A percentile compares a stretch with the other conserved stretches of the same genome.
Conservation (phyloP, 1,140 invertebrate genomes). For the Drosophila ogumai region DNA sequence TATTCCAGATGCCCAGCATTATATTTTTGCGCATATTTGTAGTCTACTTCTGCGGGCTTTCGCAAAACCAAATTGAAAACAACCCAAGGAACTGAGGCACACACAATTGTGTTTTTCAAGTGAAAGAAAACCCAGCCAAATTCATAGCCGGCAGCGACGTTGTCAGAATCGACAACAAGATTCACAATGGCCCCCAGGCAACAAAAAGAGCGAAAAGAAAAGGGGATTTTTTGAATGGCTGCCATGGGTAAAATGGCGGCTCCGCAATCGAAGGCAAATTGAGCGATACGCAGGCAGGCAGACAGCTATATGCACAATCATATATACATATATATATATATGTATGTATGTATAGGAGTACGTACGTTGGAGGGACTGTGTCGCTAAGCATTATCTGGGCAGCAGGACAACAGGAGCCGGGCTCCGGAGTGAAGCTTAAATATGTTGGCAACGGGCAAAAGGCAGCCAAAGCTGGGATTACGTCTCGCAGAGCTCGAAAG, state of each 20-base stretch:
- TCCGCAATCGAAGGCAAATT: conserved; percentile 50
- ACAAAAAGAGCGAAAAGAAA: conserved; percentile 31
- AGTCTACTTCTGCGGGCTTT: conserved; percentile 29
- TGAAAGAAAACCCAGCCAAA: conserved; percentile 34
- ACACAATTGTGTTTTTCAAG: conserved; percentile 26
- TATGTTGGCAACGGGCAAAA: conserved; percentile 42
- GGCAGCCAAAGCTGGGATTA: conserved; percentile 52
- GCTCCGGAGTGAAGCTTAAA: conserved; percentile 25
- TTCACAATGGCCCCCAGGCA: conserved; percentile 23
- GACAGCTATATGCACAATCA: conserved; percentile 21
- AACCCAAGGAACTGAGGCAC: conserved; percentile 11
- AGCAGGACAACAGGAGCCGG: conserved; percentile 15
- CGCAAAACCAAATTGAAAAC: conserved; percentile 3
- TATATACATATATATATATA: conserved; percentile 2
- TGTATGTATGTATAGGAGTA: neutral
- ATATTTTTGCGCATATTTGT: conserved; percentile 15
- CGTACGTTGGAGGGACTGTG: conserved; percentile 17
- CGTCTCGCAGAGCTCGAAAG: conserved; percentile 26
- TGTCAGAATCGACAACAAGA: conserved; percentile 46
- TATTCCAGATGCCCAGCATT: conserved; percentile 1
- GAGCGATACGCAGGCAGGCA: conserved; percentile 43
- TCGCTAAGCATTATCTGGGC: conserved; percentile 47
- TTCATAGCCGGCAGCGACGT: conserved; percentile 36
- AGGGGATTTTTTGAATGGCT: conserved; percentile 44
- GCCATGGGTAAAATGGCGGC: conserved; percentile 49